Evolutionary conservation across 2,797 vertebrate genomes (phyloP), one percentile per base, ranked within the genome.

Genomic region (Ptychobarbus kaznakovi): DNA sequence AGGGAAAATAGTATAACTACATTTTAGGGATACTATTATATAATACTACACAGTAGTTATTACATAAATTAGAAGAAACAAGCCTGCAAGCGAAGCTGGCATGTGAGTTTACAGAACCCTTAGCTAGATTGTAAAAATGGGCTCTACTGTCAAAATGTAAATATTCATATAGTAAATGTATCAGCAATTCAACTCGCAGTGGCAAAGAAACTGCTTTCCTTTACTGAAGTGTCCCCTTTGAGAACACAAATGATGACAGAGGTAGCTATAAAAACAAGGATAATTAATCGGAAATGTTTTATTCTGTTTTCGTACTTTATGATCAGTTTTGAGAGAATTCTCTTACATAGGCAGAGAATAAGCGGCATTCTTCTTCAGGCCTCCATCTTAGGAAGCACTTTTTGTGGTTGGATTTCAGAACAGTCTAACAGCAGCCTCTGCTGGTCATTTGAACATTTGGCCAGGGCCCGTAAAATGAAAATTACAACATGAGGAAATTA

Each of bases 351-450:
- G 53, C 38, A 77, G 7, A 78, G 13, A 25, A 61, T 58, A n/a
- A 42, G 35, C 28, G 0, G 7, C 28, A 35, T 16, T 66, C 53
- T 28, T 61, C n/a, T 44, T 42, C 13, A 25, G 13, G n/a, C 68
- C 38, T 82, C 44, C 40, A 75, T 63, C 32, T 83, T 77, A 76
- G n/a, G n/a, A 42, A 53, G n/a, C 32, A 53, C 46, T 28, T 32
- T 53, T 56, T 42, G 73, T 40, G 63, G 58, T 32, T 53, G 18
- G 32, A 42, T 5, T 58, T 78, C 16, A 65, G 46, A 65, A 22
- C 28, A 12, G 28, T 63, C 69, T 42, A 56, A 84, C 74, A 78
- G 74, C 63, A 44, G 20, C 74, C 63, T 84, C 82, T 84, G 49
- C 82, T 84, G 82, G 82, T 28, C 44, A 38, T 51, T 51, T 83